phyloP scores from a whole-genome alignment of 2,888 invertebrate genomes.

The Cosmia pyralina region DNA sequence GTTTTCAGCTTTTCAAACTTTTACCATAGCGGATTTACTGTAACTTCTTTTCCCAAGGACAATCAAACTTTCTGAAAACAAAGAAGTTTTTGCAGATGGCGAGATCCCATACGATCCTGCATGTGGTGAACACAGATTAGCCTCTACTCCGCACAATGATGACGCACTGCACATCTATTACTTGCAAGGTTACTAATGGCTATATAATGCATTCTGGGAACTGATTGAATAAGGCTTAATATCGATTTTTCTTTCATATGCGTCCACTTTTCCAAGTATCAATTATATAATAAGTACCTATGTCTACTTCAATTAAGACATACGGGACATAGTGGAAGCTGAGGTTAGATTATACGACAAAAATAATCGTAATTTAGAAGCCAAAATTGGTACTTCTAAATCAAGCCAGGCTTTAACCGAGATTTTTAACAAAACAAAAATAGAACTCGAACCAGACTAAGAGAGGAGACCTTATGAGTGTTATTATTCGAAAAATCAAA shows the following conservation, averaged over 20 bases:
- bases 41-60: slow-evolving; percentile 14
- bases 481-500: background rate
- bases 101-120: slow-evolving; percentile 47
- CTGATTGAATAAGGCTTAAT: background rate
- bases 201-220: slow-evolving; percentile 33
- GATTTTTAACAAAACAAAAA: background rate
- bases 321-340: background rate
- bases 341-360: background rate
- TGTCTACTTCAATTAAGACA: background rate
- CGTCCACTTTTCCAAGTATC: background rate
- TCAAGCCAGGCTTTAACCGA: background rate
- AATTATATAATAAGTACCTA: background rate
- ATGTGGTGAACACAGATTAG: slow-evolving; percentile 44
- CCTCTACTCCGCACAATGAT: slow-evolving; percentile 22
- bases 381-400: background rate
- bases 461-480: too few species aligned
- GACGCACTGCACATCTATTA: slow-evolving; percentile 27
- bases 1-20: background rate
- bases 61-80: slow-evolving; percentile 47
- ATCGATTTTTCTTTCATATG: slow-evolving; percentile 28
- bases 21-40: background rate
- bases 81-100: slow-evolving; percentile 44
- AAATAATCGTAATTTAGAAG: background rate
- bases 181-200: slow-evolving; percentile 32
- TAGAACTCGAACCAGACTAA: background rate